These are phyloP conservation scores for Spialia ferax DNA, from an alignment of 2,888 invertebrate species.

Conservation along the genomic window DNA sequence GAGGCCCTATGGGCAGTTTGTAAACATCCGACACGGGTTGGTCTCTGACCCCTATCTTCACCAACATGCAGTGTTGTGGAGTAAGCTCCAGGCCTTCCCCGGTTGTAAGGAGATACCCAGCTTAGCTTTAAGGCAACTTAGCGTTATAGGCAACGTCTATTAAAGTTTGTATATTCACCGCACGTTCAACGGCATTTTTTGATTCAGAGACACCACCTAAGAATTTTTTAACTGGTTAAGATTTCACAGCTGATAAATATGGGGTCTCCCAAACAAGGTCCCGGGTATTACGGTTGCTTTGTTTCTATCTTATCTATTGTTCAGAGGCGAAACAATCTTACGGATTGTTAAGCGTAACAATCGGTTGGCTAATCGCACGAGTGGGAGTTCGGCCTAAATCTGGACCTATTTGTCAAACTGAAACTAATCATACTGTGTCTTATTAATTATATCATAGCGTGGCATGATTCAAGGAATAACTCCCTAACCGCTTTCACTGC, in stretches of 20 bases:
- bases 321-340: constrained; percentile 23
- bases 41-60: no score
- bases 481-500: not conserved
- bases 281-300: constrained; percentile 33
- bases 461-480: not conserved
- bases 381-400: constrained; percentile 13
- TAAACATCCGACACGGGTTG: no score
- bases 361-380: constrained; percentile 9
- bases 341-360: constrained; percentile 20
- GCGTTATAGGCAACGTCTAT: no score
- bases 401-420: not conserved
- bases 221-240: no score
- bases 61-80: no score
- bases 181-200: no score
- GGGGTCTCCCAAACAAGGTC: constrained; percentile 17
- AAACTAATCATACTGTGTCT: constrained; percentile 6
- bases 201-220: no score
- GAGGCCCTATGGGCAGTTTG: no score
- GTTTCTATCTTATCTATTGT: constrained; percentile 28
- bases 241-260: constrained; percentile 17
- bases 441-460: not conserved
- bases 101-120: no score
- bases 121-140: no score
- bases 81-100: no score
- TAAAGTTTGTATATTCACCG: no score